Evolutionary conservation across 2,888 invertebrate genomes (phyloP).

Genomic region (Pseudoips prasinana): DNA sequence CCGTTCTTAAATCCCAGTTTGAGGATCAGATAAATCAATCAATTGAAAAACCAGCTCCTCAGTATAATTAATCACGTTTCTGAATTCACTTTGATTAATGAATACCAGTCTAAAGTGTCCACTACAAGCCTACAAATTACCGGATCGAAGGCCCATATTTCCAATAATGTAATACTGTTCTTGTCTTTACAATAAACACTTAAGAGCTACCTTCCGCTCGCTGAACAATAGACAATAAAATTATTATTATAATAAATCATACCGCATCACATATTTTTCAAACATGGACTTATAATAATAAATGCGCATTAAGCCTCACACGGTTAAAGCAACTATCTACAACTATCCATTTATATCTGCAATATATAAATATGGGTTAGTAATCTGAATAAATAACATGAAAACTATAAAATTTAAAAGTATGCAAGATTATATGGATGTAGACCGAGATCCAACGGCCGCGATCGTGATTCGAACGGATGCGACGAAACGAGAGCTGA

Average conservation of each 20-base stretch:
- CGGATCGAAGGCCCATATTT: slow-evolving; percentile 21
- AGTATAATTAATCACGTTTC: no score
- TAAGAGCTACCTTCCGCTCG: slow-evolving; percentile 15
- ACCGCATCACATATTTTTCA: slow-evolving; percentile 47
- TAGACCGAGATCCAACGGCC: slow-evolving; percentile 36
- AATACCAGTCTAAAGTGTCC: slow-evolving; percentile 16
- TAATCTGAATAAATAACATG: slow-evolving; percentile 44
- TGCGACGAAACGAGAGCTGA: slow-evolving; percentile 64
- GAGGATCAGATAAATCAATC: no score
- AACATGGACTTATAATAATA: slow-evolving; percentile 66
- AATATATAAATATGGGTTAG: slow-evolving; percentile 40
- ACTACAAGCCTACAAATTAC: slow-evolving; percentile 12
- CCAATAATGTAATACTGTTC: slow-evolving; percentile 50
- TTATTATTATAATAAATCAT: slow-evolving; percentile 48
- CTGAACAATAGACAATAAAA: slow-evolving; percentile 48
- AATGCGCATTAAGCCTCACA: slow-evolving; percentile 76
- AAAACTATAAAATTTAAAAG: slow-evolving; percentile 27
- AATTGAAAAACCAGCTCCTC: no score
- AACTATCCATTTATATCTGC: slow-evolving; percentile 38
- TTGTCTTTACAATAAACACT: slow-evolving; percentile 34
- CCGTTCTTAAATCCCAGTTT: no score
- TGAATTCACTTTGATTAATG: no score
- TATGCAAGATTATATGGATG: slow-evolving; percentile 30
- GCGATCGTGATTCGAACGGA: slow-evolving; percentile 44
- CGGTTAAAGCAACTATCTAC: slow-evolving; percentile 52